Evolutionary conservation across 2,113 vertebrate genomes (phyloP), one percentile per base, ranked within the genome.

Genomic region (Terrapene triunguis): DNA sequence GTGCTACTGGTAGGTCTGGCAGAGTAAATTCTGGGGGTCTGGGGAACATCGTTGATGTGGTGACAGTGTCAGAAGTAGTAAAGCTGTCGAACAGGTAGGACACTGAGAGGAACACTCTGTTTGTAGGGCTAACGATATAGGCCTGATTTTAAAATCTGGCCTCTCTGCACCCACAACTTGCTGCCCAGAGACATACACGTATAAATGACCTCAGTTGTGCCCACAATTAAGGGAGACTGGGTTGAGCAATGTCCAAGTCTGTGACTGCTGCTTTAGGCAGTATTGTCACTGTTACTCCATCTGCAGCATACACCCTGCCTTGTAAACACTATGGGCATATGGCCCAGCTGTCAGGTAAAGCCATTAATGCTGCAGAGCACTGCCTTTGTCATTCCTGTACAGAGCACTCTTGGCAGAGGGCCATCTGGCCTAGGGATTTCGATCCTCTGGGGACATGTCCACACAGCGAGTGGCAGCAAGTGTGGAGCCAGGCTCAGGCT

Each of bases 281-380:
- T 9, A 32, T 69, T 6, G 27, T 8, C 38, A n/a, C 6, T 0
- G 50, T 0, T 8, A 14, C 72, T 55, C 42, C 1, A 1, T 19
- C 79, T 53, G 93, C 14, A n/a, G 69, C 44, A 48, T 48, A 11
- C 78, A 0, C 5, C 4, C 42, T 50, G 51, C 51, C 57, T 47
- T 5, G 82, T 16, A 11, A 76, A 74, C 74, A 0, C 19, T 35
- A 10, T 0, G 19, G 81, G 74, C 50, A 21, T 42, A 1, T 10
- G 85, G 74, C 84, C 85, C 55, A 27, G 86, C 86, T 16, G 72
- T 53, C 87, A 51, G 53, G 76, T 11, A 1, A 83, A 21, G 78
- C 55, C 78, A 35, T 83, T 22, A 44, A 54, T 27, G 8, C 55
- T 54, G 19, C 53, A 1, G 2, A 88, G 55, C 84, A 32, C 74